Conservation (phyloP, 2,113 vertebrate species). For the Rafetus swinhoei region DNA sequence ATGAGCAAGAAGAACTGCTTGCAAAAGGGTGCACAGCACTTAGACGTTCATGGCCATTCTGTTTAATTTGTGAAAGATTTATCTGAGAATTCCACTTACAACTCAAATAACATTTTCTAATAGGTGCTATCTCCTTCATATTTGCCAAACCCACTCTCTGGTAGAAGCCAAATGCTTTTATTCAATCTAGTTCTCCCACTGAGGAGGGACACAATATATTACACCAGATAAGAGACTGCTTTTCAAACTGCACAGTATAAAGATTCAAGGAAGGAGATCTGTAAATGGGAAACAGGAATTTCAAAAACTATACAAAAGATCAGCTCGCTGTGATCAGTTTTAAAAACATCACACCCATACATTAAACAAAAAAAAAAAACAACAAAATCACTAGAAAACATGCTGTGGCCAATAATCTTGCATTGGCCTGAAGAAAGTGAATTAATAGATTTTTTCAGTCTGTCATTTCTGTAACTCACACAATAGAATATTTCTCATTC, state of each 20-base stretch:
- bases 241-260: background rate
- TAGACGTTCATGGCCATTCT: background rate
- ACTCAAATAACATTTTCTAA: conserved; percentile 27
- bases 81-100: background rate
- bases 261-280: background rate
- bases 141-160: background rate
- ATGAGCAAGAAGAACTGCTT: background rate
- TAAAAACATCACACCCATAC: background rate
- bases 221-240: background rate
- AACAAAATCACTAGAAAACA: background rate
- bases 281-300: background rate
- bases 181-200: background rate
- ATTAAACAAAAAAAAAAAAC: background rate
- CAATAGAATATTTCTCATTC: background rate
- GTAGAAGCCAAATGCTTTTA: background rate
- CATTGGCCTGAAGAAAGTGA: background rate
- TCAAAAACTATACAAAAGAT: background rate
- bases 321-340: background rate
- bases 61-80: background rate
- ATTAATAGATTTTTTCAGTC: background rate
- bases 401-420: background rate
- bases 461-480: background rate
- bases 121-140: background rate
- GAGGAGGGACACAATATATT: background rate
- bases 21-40: background rate